Conservation (phyloP, 2,888 invertebrate species). For the Microchrysa polita region DNA sequence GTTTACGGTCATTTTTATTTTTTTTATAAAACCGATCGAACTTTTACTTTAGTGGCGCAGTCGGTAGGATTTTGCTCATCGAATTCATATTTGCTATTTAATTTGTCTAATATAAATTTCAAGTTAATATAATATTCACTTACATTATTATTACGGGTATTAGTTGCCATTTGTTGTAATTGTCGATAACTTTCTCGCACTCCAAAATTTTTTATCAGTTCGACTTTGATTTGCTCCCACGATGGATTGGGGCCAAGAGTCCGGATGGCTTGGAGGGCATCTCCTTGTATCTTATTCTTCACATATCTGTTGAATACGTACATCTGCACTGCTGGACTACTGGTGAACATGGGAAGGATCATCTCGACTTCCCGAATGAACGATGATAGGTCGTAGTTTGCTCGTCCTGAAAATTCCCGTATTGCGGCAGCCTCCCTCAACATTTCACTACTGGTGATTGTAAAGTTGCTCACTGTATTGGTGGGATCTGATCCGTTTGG, state of each 20-base stretch:
- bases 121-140: conserved; percentile 49
- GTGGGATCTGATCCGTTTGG: too few species aligned
- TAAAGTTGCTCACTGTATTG: too few species aligned
- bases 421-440: conserved; percentile 19
- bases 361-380: conserved; percentile 21
- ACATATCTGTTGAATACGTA: conserved; percentile 16
- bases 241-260: conserved; percentile 47
- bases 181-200: not conserved
- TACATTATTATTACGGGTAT: conserved; percentile 40
- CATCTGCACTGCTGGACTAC: not conserved
- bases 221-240: conserved; percentile 47
- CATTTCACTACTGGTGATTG: not conserved
- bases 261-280: conserved; percentile 45
- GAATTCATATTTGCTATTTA: conserved; percentile 50
- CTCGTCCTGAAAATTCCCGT: not conserved
- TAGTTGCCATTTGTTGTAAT: not conserved
- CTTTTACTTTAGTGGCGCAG: too few species aligned
- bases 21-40: too few species aligned
- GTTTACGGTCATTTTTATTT: too few species aligned
- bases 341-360: conserved; percentile 14
- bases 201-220: conserved; percentile 44
- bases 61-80: too few species aligned
- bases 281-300: conserved; percentile 42
- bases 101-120: conserved; percentile 50
- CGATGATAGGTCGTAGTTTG: conserved; percentile 16